Evolutionary conservation across 2,113 vertebrate species (phyloP).

Genomic region (Heterotis niloticus): DNA sequence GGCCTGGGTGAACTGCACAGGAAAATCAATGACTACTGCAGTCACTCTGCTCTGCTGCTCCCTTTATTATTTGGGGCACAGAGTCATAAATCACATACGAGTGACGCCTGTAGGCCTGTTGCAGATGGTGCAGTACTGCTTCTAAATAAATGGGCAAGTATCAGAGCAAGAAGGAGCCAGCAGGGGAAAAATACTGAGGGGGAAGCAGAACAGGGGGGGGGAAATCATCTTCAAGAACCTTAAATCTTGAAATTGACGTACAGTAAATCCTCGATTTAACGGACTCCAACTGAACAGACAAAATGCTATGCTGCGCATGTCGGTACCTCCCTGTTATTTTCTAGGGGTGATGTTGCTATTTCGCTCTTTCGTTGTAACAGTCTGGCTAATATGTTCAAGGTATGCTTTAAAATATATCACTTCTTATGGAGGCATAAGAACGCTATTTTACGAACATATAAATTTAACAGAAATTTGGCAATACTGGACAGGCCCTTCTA

Average conservation of each 20-base stretch:
- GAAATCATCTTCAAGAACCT: slow-evolving; percentile 22
- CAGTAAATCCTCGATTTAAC: neutral
- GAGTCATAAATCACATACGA: slow-evolving; percentile 46
- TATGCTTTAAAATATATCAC: no score
- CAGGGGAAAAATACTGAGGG: slow-evolving; percentile 23
- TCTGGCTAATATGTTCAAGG: no score
- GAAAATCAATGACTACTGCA: slow-evolving; percentile 34
- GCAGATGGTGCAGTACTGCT: slow-evolving; percentile 41
- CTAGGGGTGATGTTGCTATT: no score
- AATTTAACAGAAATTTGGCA: no score
- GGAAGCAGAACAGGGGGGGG: slow-evolving; percentile 3
- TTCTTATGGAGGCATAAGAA: no score
- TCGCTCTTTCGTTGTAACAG: no score
- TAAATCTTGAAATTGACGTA: slow-evolving; percentile 7
- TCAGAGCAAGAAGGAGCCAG: slow-evolving; percentile 33
- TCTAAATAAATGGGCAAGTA: slow-evolving; percentile 44
- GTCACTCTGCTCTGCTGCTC: slow-evolving; percentile 36
- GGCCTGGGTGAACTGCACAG: slow-evolving; percentile 36
- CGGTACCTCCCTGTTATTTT: no score
- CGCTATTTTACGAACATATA: no score
- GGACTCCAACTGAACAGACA: no score
- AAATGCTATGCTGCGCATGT: no score
- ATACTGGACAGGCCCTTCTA: no score
- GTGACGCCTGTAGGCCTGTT: slow-evolving; percentile 42
- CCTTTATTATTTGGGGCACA: slow-evolving; percentile 40